Percentiles rank a stretch among this genome's conserved stretches.
These are phyloP conservation scores for Nebria brevicollis DNA, from an alignment of 2,888 invertebrate species.

Conservation along the genomic window DNA sequence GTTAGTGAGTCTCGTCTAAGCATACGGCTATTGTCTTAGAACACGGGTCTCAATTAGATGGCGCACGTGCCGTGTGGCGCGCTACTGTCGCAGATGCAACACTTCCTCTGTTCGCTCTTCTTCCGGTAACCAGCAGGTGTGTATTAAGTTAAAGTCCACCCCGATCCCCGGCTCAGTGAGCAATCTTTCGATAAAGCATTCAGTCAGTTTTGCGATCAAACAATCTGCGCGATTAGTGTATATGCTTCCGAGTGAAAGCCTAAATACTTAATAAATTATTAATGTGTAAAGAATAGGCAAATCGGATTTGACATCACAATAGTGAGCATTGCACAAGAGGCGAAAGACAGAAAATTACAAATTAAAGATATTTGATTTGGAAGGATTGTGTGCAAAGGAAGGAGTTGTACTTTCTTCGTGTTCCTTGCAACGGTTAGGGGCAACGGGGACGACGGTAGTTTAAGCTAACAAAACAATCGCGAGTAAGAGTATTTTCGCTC, in stretches of 20 bases:
- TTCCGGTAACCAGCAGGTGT: not conserved
- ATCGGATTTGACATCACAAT: slow-evolving; percentile 22
- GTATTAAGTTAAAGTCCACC: slow-evolving; percentile 3
- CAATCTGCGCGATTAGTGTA: not conserved
- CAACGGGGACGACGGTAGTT: slow-evolving; percentile 35
- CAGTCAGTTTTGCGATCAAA: not conserved
- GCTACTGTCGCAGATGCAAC: slow-evolving; percentile 48
- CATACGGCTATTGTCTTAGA: slow-evolving; percentile 50
- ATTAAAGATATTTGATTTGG: slow-evolving; percentile 49
- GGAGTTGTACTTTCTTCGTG: slow-evolving; percentile 28
- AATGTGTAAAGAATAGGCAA: slow-evolving; percentile 34
- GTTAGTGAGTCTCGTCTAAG: not conserved
- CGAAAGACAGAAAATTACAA: slow-evolving; percentile 46
- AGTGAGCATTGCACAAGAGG: slow-evolving; percentile 10
- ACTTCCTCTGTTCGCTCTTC: slow-evolving; percentile 30
- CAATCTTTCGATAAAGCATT: too few relatives aligned
- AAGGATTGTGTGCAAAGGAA: slow-evolving; percentile 5
- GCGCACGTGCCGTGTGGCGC: slow-evolving; percentile 50
- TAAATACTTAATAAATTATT: slow-evolving; percentile 44
- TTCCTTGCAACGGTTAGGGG: slow-evolving; percentile 12
- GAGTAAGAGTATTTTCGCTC: slow-evolving; percentile 35
- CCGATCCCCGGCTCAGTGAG: not conserved
- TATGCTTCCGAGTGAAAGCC: slow-evolving; percentile 1
- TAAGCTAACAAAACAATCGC: slow-evolving; percentile 45
- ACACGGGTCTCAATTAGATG: slow-evolving; percentile 58